Evolutionary conservation across 2,888 invertebrate species (phyloP), one percentile per base, ranked within the genome.

Genomic region (Nomada goodeniana): DNA sequence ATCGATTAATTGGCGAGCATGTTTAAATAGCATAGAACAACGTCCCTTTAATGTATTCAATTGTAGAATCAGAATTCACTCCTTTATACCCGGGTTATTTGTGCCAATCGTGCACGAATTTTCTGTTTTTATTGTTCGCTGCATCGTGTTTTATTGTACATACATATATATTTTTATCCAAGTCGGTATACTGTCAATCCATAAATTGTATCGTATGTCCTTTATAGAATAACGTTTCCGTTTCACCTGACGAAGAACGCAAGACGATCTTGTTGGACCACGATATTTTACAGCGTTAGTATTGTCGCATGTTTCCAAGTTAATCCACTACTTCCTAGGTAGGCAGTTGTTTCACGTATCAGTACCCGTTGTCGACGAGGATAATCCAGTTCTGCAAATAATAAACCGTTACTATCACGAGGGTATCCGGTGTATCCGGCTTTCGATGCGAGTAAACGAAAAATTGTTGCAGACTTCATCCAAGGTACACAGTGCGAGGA

Each of bases 241-340:
- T 61, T 69, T 59, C 57, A 4, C 57, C 50, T 23, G 9, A 18
- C 63, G 36, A 63, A 47, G 20, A 18, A 57, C 61, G 26, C 44
- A 7, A 55, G 61, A 52, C 68, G 72, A 68, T 61, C 53, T 60
- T 80, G 50, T 44, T 36, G 74, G 69, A 70, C 81, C 80, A 72
- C 65, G 61, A 77, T 75, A 50, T 80, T 57, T 55, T 60, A 59
- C 67, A 61, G 42, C 44, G 70, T 64, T 82, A 82, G 72, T 60
- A 61, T 78, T 71, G 26, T 65, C 76, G 82, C 70, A 60, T 74
- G 67, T 73, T 77, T 57, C 69, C 52, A 67, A 36, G 69, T 72
- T 84, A 86, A 86, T 80, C 81, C 77, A 84, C 75, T 86, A 78
- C 82, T 59, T 69, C 55, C 74, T 72, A 72, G 68, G 82, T 80